Conservation (phyloP, 2,888 invertebrate genomes). For the Troilus luridus region DNA sequence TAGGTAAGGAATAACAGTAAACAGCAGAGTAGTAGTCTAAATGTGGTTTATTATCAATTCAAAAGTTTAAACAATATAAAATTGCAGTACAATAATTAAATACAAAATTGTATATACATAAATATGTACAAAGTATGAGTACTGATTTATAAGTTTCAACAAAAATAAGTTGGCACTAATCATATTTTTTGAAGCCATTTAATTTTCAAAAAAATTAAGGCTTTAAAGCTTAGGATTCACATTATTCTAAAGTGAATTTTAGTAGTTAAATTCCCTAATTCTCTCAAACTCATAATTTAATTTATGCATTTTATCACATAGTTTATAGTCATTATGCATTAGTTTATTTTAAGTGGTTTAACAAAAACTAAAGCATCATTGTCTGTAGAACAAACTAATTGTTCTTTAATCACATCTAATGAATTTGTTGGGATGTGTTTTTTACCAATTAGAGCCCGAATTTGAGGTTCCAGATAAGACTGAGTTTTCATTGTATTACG, state of each 20-base stretch:
- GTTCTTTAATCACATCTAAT: constrained; percentile 61
- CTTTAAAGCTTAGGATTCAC: not conserved
- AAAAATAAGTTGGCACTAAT: not conserved
- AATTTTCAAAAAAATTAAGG: not conserved
- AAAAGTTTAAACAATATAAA: constrained; percentile 11
- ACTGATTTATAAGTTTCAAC: not conserved
- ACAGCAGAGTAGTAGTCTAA: not conserved
- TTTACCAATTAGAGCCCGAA: constrained; percentile 56
- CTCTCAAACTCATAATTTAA: not conserved
- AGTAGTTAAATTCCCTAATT: not conserved
- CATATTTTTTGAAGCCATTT: not conserved
- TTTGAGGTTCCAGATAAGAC: constrained; percentile 55
- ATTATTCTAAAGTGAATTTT: not conserved
- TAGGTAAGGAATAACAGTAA: not conserved
- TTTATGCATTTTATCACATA: not conserved
- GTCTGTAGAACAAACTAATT: constrained; percentile 60
- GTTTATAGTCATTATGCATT: not conserved
- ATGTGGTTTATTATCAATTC: not conserved
- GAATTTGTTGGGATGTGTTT: constrained; percentile 61
- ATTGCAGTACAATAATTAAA: not conserved
- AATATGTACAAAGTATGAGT: not conserved
- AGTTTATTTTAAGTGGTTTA: constrained; percentile 59
- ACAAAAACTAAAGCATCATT: constrained; percentile 62
- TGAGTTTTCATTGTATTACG: constrained; percentile 42
- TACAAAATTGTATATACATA: constrained; percentile 13